Evolutionary conservation across 2,113 vertebrate genomes (phyloP), one percentile per base, ranked within the genome.

Genomic region (Macroglossus sobrinus): DNA sequence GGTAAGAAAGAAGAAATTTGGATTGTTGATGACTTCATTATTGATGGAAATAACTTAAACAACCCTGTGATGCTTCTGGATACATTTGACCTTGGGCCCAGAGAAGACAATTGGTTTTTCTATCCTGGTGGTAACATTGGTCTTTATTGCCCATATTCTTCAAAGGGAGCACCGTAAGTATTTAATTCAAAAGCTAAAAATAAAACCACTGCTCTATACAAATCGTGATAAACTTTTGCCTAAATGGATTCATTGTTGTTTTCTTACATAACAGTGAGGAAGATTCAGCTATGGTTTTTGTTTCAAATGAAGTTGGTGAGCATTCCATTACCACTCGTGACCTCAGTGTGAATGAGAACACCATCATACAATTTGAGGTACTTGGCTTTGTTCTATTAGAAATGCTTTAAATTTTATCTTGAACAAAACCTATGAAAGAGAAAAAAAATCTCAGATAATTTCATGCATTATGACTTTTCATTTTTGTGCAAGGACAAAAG

Each of bases 1-100:
- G 99, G 99, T 95, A 99, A 99, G 97, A 99, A 99, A 98, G 99
- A 99, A 98, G 99, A 99, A 97, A 99, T 99, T 84, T 99, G 99
- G 99, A 99, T 99, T 96, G 98, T 99, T 88, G 99, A 99, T 98
- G 99, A 99, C 97, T 99, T 99, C 97, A 99, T 99, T 95, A 99
- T 99, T 72, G 99, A 99, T 93, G 99, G 99, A 86, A 99, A 99
- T 98, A 99, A 99, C 53, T 55, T 99, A 72, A 99, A 99, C 97
- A 99, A 99, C 97, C 98, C 99, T 3, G 96, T 99, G 2, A 98
- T 99, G 94, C 98, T 99, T 85, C 97, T 99, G 92, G 99, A 99
- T 98, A 99, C 98, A 1, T 99, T 99, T 98, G 99, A 99, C 94
- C 99, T 99, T 0, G 99, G 99, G 1, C 99, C 99, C 74, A 99